Evolutionary conservation across 2,888 invertebrate species (phyloP).

Genomic region (Endomychus coccineus): DNA sequence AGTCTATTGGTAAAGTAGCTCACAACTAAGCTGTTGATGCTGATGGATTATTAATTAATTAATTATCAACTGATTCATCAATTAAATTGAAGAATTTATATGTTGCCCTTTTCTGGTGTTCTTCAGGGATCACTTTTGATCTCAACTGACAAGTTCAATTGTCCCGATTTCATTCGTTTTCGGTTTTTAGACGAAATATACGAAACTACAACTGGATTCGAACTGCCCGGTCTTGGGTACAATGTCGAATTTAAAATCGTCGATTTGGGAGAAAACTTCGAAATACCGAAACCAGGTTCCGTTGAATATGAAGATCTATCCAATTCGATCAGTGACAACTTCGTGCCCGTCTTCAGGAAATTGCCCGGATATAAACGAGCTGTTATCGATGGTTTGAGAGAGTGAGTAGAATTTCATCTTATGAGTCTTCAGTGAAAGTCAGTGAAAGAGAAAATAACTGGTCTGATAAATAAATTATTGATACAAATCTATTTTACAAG

Average conservation of each 20-base stretch:
- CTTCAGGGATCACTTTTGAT: too few relatives aligned
- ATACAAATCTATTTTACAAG: too few relatives aligned
- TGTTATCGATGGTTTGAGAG: slow-evolving; percentile 61
- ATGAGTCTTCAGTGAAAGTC: neutral
- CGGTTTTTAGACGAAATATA: slow-evolving; percentile 45
- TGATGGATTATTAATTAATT: too few relatives aligned
- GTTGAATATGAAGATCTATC: slow-evolving; percentile 66
- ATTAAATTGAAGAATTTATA: too few relatives aligned
- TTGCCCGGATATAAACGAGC: slow-evolving; percentile 68
- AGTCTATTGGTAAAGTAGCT: too few relatives aligned
- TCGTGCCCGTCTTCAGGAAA: slow-evolving; percentile 53
- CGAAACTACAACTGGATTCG: slow-evolving; percentile 51
- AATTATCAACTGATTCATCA: too few relatives aligned
- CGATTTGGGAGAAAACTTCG: slow-evolving; percentile 69
- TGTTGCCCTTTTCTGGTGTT: too few relatives aligned
- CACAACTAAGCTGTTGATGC: too few relatives aligned
- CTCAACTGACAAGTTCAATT: too few relatives aligned
- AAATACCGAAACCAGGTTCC: slow-evolving; percentile 64
- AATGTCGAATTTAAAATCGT: slow-evolving; percentile 65
- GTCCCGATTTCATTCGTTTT: too few relatives aligned
- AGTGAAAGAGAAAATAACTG: neutral
- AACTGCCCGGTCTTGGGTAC: slow-evolving; percentile 62
- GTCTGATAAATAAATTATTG: slow-evolving; percentile 2
- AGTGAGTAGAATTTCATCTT: slow-evolving; percentile 45
- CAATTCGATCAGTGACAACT: slow-evolving; percentile 56